Conservation (phyloP, 2,797 vertebrate genomes). For the Liparis tanakae region DNA sequence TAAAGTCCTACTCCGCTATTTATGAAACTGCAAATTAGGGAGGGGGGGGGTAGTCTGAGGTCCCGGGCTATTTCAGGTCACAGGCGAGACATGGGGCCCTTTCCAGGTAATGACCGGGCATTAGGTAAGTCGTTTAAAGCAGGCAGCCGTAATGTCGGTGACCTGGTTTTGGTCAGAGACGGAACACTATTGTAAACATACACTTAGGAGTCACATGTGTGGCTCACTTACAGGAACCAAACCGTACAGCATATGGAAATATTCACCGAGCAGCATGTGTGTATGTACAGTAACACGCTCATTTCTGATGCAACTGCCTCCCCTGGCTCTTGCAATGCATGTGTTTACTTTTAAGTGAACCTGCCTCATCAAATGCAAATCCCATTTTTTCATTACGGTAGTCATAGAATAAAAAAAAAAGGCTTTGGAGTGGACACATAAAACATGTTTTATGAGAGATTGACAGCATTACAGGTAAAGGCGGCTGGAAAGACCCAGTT, state of each 20-base stretch:
- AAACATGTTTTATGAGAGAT: conserved; percentile 9
- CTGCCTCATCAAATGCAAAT: conserved; percentile 19
- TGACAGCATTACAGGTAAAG: conserved; percentile 1
- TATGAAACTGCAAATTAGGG: conserved; percentile 82
- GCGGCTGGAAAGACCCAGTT: background rate
- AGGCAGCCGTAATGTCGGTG: conserved; percentile 66
- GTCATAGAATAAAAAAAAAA: conserved; percentile 2
- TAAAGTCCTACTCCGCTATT: conserved; percentile 75
- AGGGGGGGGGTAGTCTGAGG: conserved; percentile 70
- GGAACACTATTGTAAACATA: conserved; percentile 70
- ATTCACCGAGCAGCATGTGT: background rate
- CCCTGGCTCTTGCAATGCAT: conserved; percentile 9
- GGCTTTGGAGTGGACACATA: background rate
- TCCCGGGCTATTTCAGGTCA: conserved; percentile 76
- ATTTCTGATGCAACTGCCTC: conserved; percentile 26
- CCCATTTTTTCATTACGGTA: background rate
- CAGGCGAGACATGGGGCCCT: conserved; percentile 78
- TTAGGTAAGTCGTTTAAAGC: conserved; percentile 80
- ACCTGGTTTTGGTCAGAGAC: conserved; percentile 67
- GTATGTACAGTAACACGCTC: background rate
- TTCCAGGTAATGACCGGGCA: conserved; percentile 83
- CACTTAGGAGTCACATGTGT: conserved; percentile 60
- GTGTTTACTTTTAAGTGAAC: conserved; percentile 19
- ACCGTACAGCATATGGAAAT: conserved; percentile 25
- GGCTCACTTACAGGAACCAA: conserved; percentile 22